Conservation (phyloP, 2,113 vertebrate genomes). For the Isurus oxyrinchus region DNA sequence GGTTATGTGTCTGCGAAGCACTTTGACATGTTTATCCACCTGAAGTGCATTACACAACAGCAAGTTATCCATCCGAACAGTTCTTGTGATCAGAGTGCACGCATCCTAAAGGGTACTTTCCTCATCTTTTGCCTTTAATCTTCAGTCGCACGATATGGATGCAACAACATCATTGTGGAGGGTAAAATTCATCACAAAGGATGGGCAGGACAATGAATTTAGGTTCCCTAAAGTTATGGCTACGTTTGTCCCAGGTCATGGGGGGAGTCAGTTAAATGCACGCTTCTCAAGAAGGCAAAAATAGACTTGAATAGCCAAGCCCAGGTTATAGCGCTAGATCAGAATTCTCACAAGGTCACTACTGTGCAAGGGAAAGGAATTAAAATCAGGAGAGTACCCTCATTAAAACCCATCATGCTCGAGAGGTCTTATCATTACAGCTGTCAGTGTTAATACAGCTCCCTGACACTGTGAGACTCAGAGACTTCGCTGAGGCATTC, state of each 20-base stretch:
- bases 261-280: neutral
- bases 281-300: neutral
- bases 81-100: neutral
- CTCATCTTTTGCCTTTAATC: neutral
- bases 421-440: neutral
- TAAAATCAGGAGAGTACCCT: neutral
- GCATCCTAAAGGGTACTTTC: neutral
- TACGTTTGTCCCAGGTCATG: neutral
- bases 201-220: neutral
- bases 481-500: neutral
- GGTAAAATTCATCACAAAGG: no score
- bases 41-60: neutral
- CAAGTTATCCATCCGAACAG: neutral
- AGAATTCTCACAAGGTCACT: neutral
- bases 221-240: neutral
- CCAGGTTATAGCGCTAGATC: neutral
- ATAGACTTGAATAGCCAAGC: neutral
- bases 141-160: neutral
- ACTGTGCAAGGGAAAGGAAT: neutral
- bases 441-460: conserved; percentile 13
- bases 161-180: neutral
- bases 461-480: neutral
- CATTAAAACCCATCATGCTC: neutral
- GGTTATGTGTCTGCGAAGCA: neutral
- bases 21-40: neutral